These are phyloP conservation scores for Coilia nasus DNA, from an alignment of 2,797 vertebrate species.

Conservation along the genomic window DNA sequence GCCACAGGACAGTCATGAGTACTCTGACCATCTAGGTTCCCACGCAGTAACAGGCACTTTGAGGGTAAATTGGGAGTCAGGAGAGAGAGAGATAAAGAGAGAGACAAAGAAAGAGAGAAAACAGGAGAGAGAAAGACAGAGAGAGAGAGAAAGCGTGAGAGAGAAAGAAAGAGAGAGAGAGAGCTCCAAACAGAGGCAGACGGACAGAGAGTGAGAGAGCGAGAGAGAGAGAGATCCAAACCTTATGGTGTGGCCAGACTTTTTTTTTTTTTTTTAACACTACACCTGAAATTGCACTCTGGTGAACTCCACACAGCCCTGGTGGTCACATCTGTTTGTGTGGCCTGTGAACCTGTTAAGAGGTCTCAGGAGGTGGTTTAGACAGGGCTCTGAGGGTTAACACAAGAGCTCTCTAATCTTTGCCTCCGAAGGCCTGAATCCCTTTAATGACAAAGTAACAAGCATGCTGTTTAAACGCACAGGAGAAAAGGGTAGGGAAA, in stretches of 20 bases:
- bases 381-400: not conserved
- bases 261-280: not conserved
- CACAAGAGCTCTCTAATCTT: constrained; percentile 8
- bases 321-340: constrained; percentile 21
- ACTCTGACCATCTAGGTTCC: not conserved
- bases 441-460: constrained; percentile 25
- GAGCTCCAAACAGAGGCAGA: constrained; percentile 48
- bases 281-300: not conserved
- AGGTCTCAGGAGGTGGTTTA: not conserved
- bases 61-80: not conserved
- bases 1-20: not conserved
- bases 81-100: not conserved
- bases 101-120: not conserved
- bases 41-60: constrained; percentile 1
- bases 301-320: not conserved
- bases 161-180: constrained; percentile 37
- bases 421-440: not conserved
- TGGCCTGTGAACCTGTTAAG: constrained; percentile 15
- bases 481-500: not conserved
- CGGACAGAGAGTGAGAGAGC: too few species aligned
- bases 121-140: not conserved
- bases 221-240: constrained; percentile 40
- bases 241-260: constrained; percentile 36
- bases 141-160: not conserved
- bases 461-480: not conserved